phyloP scores from a whole-genome alignment of 2,888 invertebrate species.

The Temnothorax rugatulus region DNA sequence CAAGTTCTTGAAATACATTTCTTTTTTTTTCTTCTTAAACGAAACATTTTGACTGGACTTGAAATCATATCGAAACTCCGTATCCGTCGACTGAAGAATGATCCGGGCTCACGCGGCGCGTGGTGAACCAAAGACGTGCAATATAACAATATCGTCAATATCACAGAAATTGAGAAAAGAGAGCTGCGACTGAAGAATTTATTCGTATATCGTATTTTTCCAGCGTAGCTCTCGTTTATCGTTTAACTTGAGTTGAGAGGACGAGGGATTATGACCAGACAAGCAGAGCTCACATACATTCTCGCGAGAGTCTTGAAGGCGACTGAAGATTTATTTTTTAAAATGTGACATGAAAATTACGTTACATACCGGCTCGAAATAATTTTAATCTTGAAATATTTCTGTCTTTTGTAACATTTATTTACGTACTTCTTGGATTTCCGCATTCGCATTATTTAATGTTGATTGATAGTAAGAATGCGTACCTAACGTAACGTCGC shows the following conservation, averaged over 20 bases:
- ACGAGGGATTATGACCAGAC: neutral
- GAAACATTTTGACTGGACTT: slow-evolving; percentile 45
- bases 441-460: neutral
- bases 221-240: neutral
- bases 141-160: slow-evolving; percentile 30
- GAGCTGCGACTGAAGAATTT: slow-evolving; percentile 15
- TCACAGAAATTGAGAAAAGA: slow-evolving; percentile 13
- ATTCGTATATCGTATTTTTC: slow-evolving; percentile 17
- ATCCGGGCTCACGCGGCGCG: slow-evolving; percentile 27
- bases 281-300: neutral
- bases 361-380: neutral
- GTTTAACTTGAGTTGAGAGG: neutral
- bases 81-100: slow-evolving; percentile 42
- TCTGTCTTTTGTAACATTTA: slow-evolving; percentile 29
- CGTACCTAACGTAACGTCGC: neutral
- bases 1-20: slow-evolving; percentile 66
- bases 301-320: neutral
- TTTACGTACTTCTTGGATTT: slow-evolving; percentile 32
- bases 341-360: neutral
- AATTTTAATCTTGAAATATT: neutral
- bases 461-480: neutral
- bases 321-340: neutral
- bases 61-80: slow-evolving; percentile 51
- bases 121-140: slow-evolving; percentile 32
- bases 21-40: slow-evolving; percentile 62